Conservation (phyloP, 2,113 vertebrate genomes). For the Rallus limicola region DNA sequence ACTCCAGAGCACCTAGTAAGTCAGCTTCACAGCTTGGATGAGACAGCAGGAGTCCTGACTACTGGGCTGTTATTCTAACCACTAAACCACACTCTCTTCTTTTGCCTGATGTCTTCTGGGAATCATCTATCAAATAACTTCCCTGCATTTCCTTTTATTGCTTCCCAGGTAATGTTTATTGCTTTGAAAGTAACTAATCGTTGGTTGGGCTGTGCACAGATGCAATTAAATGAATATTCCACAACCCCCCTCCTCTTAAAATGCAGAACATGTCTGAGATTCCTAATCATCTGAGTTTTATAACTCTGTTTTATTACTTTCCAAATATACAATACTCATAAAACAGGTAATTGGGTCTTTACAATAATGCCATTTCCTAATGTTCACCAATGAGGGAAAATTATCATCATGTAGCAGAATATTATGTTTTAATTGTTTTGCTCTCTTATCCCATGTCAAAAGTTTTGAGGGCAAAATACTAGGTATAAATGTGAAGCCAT, state of each 20-base stretch:
- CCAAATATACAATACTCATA: conserved; percentile 68
- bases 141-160: conserved; percentile 65
- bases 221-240: conserved; percentile 66
- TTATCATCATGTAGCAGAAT: conserved; percentile 53
- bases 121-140: conserved; percentile 61
- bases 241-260: conserved; percentile 21
- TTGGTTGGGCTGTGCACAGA: conserved; percentile 41
- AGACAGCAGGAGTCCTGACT: conserved; percentile 20
- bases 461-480: conserved; percentile 37
- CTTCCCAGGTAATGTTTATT: conserved; percentile 74
- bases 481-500: neutral
- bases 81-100: conserved; percentile 41
- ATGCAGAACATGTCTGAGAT: conserved; percentile 63
- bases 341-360: conserved; percentile 71
- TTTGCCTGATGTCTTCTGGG: conserved; percentile 42
- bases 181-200: conserved; percentile 66
- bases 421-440: conserved; percentile 53
- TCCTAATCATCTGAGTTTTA: conserved; percentile 71
- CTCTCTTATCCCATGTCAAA: conserved; percentile 9
- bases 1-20: conserved; percentile 13
- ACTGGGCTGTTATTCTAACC: conserved; percentile 11
- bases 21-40: conserved; percentile 9
- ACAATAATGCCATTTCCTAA: conserved; percentile 68
- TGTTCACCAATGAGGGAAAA: conserved; percentile 56
- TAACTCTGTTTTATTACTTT: conserved; percentile 71